Evolutionary conservation across 2,888 invertebrate species (phyloP).

Genomic region (Lithophane ornitopus): DNA sequence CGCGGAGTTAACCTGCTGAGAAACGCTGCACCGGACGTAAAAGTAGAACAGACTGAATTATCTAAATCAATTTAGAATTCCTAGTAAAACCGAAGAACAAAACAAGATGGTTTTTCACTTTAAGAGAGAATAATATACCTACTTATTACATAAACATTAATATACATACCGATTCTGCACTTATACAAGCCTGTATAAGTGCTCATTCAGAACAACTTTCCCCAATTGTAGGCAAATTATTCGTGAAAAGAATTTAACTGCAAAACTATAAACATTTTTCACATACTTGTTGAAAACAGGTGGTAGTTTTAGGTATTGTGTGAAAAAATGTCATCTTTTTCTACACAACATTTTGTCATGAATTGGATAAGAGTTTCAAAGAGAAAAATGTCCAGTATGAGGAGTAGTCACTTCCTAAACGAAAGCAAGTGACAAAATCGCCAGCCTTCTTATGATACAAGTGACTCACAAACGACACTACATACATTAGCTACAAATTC

Average conservation of each 20-base stretch:
- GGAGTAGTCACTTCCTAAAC: not conserved
- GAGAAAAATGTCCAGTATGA: not conserved
- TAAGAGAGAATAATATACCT: not conserved
- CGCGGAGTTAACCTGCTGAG: not conserved
- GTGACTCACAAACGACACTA: not conserved
- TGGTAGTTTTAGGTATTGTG: too few relatives aligned
- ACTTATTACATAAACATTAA: too few relatives aligned
- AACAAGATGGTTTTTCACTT: not conserved
- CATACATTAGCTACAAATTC: not conserved
- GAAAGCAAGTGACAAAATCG: not conserved
- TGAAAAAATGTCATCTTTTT: too few relatives aligned
- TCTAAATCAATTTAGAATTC: not conserved
- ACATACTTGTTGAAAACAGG: too few relatives aligned
- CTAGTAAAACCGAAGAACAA: not conserved
- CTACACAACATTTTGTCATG: not conserved
- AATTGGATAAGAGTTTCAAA: too few relatives aligned
- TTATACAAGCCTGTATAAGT: not conserved
- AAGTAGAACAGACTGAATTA: conserved; percentile 10
- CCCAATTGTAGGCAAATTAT: not conserved
- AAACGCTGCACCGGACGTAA: not conserved
- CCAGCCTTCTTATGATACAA: not conserved
- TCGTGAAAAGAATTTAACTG: not conserved
- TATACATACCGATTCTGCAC: too few relatives aligned
- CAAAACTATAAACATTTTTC: not conserved
- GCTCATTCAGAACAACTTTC: not conserved